Conservation (phyloP, 2,888 invertebrate species). For the Euphydryas editha region DNA sequence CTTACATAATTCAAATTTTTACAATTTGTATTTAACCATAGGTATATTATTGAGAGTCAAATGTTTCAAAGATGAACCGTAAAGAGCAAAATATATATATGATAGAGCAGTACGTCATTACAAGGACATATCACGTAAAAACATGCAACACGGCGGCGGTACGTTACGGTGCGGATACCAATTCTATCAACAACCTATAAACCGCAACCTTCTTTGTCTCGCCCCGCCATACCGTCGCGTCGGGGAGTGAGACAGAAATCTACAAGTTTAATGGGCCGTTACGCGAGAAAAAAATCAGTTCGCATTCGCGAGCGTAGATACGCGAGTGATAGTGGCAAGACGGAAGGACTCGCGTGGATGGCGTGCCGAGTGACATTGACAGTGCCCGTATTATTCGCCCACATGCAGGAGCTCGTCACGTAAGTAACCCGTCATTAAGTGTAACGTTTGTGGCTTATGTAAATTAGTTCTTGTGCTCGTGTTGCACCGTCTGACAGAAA, state of each 20-base stretch:
- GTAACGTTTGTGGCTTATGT: slow-evolving; percentile 4
- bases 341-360: slow-evolving; percentile 73
- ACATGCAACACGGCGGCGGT: slow-evolving; percentile 81
- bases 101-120: slow-evolving; percentile 48
- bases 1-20: too few species aligned
- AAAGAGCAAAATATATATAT: slow-evolving; percentile 2
- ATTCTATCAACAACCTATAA: slow-evolving; percentile 85
- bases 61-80: background rate
- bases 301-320: slow-evolving; percentile 83
- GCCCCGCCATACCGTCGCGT: slow-evolving; percentile 70
- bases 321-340: slow-evolving; percentile 80
- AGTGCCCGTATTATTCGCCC: slow-evolving; percentile 35
- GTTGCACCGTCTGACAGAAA: slow-evolving; percentile 15
- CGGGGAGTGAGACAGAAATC: slow-evolving; percentile 81
- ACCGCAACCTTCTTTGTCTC: slow-evolving; percentile 84
- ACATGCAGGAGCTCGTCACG: slow-evolving; percentile 61
- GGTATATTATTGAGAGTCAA: background rate
- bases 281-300: slow-evolving; percentile 84
- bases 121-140: slow-evolving; percentile 74
- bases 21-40: too few species aligned
- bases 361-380: slow-evolving; percentile 51
- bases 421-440: slow-evolving; percentile 50
- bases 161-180: slow-evolving; percentile 82
- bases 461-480: background rate
- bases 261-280: slow-evolving; percentile 84